phyloP scores from a whole-genome alignment of 2,113 vertebrate genomes.

The Edolisoma coerulescens region DNA sequence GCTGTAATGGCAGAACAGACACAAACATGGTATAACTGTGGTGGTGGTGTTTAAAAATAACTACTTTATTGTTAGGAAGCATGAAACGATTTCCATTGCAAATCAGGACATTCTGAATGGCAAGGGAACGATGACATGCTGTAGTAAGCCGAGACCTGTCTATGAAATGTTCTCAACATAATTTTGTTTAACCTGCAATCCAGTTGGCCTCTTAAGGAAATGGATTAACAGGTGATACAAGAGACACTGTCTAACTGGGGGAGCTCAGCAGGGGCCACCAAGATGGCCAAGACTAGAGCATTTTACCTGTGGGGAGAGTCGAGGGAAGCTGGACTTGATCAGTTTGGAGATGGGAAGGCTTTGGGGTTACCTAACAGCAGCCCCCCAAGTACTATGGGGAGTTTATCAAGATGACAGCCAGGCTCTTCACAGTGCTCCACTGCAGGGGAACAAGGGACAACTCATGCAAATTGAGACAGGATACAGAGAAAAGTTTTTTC shows the following conservation, averaged over 20 bases:
- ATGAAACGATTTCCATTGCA: not conserved
- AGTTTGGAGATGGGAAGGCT: not conserved
- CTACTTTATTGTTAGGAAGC: not conserved
- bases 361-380: not conserved
- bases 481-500: not conserved
- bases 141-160: not conserved
- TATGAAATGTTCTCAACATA: not conserved
- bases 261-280: not conserved
- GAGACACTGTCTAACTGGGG: not conserved
- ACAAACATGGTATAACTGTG: not conserved
- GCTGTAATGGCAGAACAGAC: not conserved
- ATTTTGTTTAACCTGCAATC: not conserved
- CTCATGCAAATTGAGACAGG: accelerated
- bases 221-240: not conserved
- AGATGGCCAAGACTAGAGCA: not conserved
- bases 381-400: not conserved
- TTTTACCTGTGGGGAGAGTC: not conserved
- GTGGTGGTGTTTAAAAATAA: not conserved
- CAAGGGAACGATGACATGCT: not conserved
- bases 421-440: not conserved
- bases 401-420: accelerated
- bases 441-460: not conserved
- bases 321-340: not conserved
- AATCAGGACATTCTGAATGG: not conserved
- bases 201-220: not conserved